Evolutionary conservation across 2,113 vertebrate species (phyloP).

Genomic region (Planiliza haematocheilus): DNA sequence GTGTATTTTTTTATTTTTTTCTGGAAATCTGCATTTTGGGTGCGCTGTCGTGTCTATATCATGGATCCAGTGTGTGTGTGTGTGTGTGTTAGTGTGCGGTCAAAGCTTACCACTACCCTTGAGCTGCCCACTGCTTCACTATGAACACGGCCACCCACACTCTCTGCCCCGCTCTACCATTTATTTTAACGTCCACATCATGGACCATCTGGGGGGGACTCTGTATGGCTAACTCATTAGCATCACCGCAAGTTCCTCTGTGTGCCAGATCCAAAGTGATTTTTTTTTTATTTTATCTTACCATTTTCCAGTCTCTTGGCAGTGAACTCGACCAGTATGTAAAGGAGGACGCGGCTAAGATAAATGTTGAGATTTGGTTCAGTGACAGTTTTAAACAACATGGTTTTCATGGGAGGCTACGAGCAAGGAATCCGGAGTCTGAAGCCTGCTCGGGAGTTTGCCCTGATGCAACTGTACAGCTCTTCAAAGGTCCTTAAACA

Average conservation of each 20-base stretch:
- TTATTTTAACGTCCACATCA: slow-evolving; percentile 49
- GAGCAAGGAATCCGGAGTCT: slow-evolving; percentile 2
- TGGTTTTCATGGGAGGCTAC: slow-evolving; percentile 48
- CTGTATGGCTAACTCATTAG: slow-evolving; percentile 49
- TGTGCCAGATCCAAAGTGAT: slow-evolving; percentile 37
- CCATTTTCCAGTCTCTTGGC: slow-evolving; percentile 50
- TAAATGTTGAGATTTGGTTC: slow-evolving; percentile 70
- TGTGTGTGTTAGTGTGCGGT: slow-evolving; percentile 33
- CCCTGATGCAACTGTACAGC: neutral
- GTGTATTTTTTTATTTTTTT: too few relatives aligned
- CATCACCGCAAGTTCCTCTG: slow-evolving; percentile 42
- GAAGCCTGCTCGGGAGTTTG: slow-evolving; percentile 1
- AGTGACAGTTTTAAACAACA: slow-evolving; percentile 49
- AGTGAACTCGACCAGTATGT: slow-evolving; percentile 17
- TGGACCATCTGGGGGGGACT: slow-evolving; percentile 51
- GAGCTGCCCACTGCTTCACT: slow-evolving; percentile 47
- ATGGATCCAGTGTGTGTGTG: slow-evolving; percentile 21
- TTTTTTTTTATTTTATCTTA: neutral
- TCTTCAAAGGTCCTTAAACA: neutral
- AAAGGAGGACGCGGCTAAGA: slow-evolving; percentile 46
- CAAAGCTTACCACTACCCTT: slow-evolving; percentile 40
- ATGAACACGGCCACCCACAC: slow-evolving; percentile 57
- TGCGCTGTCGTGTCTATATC: neutral
- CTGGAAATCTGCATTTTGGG: neutral
- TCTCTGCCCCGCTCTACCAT: slow-evolving; percentile 35